Conservation (phyloP, 2,888 invertebrate species). For the Brenthis ino region DNA sequence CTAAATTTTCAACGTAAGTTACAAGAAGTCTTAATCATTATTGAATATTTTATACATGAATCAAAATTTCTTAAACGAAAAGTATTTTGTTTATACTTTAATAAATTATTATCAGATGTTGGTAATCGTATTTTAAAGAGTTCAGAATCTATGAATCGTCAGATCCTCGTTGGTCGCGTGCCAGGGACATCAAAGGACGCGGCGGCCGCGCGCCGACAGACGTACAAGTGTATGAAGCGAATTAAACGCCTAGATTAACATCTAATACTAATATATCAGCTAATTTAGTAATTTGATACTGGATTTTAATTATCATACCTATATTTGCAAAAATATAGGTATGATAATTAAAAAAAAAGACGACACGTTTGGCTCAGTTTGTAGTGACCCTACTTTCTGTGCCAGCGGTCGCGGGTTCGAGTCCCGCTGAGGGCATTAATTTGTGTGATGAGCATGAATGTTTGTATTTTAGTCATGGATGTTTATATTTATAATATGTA, state of each 20-base stretch:
- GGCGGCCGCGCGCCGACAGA: slow-evolving; percentile 9
- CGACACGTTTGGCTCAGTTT: no score
- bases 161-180: slow-evolving; percentile 33
- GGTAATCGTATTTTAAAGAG: slow-evolving; percentile 30
- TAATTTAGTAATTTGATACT: not conserved
- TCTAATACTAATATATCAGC: slow-evolving; percentile 3
- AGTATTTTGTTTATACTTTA: slow-evolving; percentile 13
- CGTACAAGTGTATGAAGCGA: slow-evolving; percentile 8
- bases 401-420: no score
- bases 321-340: not conserved
- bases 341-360: no score
- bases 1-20: no score
- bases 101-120: slow-evolving; percentile 22
- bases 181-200: slow-evolving; percentile 34
- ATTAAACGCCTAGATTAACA: slow-evolving; percentile 10
- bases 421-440: no score
- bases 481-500: no score
- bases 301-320: not conserved
- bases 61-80: slow-evolving; percentile 6
- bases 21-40: not conserved
- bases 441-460: no score
- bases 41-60: not conserved
- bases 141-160: slow-evolving; percentile 37
- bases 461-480: no score
- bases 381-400: no score